Evolutionary conservation across 1,140 invertebrate species (phyloP).

Genomic region (Chrysomallon squamiferum): DNA sequence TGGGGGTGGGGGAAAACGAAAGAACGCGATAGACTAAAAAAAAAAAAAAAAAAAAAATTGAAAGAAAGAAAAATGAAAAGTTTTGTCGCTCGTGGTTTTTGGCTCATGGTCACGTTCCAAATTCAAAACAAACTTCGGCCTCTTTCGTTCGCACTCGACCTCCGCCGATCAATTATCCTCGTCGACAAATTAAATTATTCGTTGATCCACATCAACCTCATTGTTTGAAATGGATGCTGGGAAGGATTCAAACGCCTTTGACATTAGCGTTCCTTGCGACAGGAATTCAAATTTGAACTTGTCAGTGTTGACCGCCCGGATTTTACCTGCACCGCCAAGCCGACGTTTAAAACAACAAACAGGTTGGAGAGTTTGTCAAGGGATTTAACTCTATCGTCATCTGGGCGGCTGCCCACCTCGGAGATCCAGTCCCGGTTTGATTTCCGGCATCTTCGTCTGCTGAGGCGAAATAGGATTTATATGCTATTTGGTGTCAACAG

Average conservation of each 20-base stretch:
- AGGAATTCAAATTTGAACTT: constrained; percentile 10
- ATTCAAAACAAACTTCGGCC: constrained; percentile 7
- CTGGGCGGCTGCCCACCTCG: background rate
- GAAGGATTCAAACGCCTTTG: background rate
- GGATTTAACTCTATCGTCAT: background rate
- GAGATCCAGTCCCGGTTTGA: too few species aligned
- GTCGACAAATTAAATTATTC: constrained; percentile 7
- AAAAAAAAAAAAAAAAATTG: too few species aligned
- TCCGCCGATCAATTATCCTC: constrained; percentile 5
- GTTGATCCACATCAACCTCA: background rate
- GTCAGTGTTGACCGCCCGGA: background rate
- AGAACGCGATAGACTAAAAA: too few species aligned
- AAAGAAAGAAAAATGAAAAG: too few species aligned
- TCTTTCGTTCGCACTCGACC: constrained; percentile 2
- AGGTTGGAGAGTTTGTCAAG: constrained; percentile 1
- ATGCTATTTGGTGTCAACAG: too few species aligned
- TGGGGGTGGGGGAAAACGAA: too few species aligned
- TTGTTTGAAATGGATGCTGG: background rate
- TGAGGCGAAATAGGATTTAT: too few species aligned
- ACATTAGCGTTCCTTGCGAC: background rate
- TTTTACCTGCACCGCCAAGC: background rate
- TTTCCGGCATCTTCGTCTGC: too few species aligned
- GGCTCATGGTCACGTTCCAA: constrained; percentile 4
- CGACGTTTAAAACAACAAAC: constrained; percentile 1
- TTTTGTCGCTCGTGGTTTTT: constrained; percentile 1